These are phyloP conservation scores for Oreotrochilus melanogaster DNA, from an alignment of 2,113 vertebrate genomes.

Conservation along the genomic window DNA sequence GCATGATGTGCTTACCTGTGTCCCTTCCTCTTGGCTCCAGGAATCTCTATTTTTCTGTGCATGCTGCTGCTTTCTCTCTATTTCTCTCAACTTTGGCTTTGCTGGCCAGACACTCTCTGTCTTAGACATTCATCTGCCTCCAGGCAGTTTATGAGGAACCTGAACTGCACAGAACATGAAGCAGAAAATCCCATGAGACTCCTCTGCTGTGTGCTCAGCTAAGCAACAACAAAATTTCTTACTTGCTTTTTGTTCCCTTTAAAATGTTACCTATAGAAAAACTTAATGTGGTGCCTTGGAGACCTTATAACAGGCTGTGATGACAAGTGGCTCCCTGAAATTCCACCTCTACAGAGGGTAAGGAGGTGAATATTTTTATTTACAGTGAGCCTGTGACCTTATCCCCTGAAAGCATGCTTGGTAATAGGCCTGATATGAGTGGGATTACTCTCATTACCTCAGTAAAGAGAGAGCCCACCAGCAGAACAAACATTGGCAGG, in stretches of 20 bases:
- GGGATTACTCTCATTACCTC: conserved; percentile 14
- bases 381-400: conserved; percentile 1
- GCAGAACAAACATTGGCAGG: conserved; percentile 44
- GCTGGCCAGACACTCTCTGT: neutral
- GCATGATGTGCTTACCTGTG: rapidly evolving
- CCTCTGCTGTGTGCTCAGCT: neutral
- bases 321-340: neutral
- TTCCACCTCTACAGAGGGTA: neutral
- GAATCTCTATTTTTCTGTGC: neutral
- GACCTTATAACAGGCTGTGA: neutral
- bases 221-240: neutral
- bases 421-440: neutral
- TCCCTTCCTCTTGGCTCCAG: neutral
- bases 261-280: neutral
- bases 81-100: neutral
- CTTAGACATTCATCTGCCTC: neutral
- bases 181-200: neutral
- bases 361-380: conserved; percentile 36
- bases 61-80: neutral
- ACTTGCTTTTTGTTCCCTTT: neutral
- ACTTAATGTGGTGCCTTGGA: neutral
- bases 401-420: neutral
- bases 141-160: neutral
- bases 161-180: neutral
- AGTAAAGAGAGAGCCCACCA: neutral